Conservation (phyloP, 2,797 vertebrate genomes). For the Hephaestus fuliginosus region DNA sequence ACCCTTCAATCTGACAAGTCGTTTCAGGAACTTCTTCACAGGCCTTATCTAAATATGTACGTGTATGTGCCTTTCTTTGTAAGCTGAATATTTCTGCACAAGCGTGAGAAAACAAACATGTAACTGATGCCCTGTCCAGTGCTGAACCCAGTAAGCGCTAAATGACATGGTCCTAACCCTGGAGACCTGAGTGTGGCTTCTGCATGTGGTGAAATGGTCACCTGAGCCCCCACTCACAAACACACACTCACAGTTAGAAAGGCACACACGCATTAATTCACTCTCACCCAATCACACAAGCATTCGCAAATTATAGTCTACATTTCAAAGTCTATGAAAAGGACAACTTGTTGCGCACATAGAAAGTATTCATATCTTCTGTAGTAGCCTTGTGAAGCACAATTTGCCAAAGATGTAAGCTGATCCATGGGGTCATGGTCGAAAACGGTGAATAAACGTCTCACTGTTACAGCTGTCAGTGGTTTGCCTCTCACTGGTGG, state of each 20-base stretch:
- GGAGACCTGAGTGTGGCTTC: constrained; percentile 33
- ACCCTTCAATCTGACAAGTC: constrained; percentile 9
- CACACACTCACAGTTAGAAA: constrained; percentile 30
- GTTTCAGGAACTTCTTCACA: constrained; percentile 3
- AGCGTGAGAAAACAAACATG: constrained; percentile 43
- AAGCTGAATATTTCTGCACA: neutral
- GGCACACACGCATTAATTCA: constrained; percentile 22
- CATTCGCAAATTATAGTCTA: constrained; percentile 50
- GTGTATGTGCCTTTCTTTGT: neutral
- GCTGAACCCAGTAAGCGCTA: constrained; percentile 12
- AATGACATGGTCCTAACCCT: constrained; percentile 46
- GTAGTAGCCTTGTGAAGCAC: constrained; percentile 70
- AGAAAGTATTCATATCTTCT: constrained; percentile 73
- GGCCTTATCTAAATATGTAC: neutral
- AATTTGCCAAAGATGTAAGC: constrained; percentile 73
- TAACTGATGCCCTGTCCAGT: constrained; percentile 27
- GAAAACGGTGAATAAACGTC: constrained; percentile 69
- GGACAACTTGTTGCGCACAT: constrained; percentile 73
- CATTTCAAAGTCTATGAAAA: constrained; percentile 59
- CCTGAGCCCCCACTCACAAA: neutral
- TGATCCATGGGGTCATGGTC: constrained; percentile 73
- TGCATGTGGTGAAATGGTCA: constrained; percentile 37
- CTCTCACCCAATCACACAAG: constrained; percentile 43
- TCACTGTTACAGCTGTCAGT: constrained; percentile 78
- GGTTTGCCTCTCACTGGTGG: constrained; percentile 66